phyloP scores from a whole-genome alignment of 23 tunicate genomes.

The Phallusia fumigata region DNA sequence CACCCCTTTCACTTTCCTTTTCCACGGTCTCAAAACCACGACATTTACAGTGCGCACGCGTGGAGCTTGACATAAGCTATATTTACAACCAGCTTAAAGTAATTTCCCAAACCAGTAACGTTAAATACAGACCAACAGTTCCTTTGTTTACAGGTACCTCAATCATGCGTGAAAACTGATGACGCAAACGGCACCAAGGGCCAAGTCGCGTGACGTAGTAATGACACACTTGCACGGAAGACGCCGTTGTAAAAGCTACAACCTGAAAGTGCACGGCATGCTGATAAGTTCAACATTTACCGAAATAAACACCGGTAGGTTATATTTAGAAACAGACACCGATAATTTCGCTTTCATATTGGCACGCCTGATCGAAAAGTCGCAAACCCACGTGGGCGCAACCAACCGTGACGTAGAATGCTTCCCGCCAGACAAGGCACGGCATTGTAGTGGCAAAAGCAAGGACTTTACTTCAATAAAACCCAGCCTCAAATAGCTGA shows the following conservation, averaged over 20 bases:
- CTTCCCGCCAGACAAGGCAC: background rate
- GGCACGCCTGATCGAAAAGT: background rate
- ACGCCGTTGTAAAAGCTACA: too few relatives aligned
- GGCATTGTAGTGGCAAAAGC: background rate
- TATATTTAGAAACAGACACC: background rate
- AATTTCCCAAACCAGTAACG: too few relatives aligned
- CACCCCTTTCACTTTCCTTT: too few relatives aligned
- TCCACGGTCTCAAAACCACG: too few relatives aligned
- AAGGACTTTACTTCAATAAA: background rate
- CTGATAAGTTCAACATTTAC: background rate
- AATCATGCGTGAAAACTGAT: background rate
- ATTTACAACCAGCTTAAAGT: too few relatives aligned
- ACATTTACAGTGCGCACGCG: too few relatives aligned
- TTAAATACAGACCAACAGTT: too few relatives aligned
- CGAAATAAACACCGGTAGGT: background rate
- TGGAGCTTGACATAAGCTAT: too few relatives aligned
- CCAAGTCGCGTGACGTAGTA: background rate
- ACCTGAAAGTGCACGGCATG: too few relatives aligned
- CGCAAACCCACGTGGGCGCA: background rate
- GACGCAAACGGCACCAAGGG: background rate
- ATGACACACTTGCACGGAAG: background rate
- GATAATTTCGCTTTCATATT: background rate
- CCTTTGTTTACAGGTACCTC: background rate
- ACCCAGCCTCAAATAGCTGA: too few relatives aligned
- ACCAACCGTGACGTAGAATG: background rate